Base-by-base conservation (phyloP, 1,140 invertebrate genomes). In the Triops cancriformis region DNA sequence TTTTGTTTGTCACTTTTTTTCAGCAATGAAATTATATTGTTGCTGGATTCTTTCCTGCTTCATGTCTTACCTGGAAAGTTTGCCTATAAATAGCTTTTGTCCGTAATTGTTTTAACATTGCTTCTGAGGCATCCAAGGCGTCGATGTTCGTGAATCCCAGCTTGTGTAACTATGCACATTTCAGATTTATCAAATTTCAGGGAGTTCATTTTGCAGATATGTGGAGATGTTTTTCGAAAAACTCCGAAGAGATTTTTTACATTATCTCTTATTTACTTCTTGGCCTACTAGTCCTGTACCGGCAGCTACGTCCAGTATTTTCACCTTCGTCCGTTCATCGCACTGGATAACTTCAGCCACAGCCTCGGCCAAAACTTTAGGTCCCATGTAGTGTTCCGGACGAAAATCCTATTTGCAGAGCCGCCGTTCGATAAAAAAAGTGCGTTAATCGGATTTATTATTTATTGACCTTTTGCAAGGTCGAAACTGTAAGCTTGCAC, bases 281-380 rank as follows among this genome's bases (percentile, higher is more conserved):
- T 80, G 74, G n/a, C 83, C 84, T 31, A 84, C 81, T 72, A 82
- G 76, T 18, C 84, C 84, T 42, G 84, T 85, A 23, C 84, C 84
- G 76, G 83, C 83, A 10, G 83, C 84, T 18, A 85, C 81, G 77
- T 85, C 84, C 45, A 85, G 75, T 45, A 84, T 80, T 45, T 75
- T 79, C 1, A 83, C 51, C 41, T 74, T 45, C 27, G 37, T 26
- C 41, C 80, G 78, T 23, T 79, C 74, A 18, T 80, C 78, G 23
- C 31, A n/a, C 4, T 78, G 37, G 73, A 80, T 80, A 74, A 79
- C 75, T 12, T 79, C 43, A 11, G 77, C 79, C 64, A 83, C 23
- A 23, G 80, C 78, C 7, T 80, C 75, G 18, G 81, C 82, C 26
- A 80, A 79, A 26, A 83, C 81, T 78, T 80, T 76, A 6, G 82